These are phyloP conservation scores for Orchesella flavescens DNA, from an alignment of 2,888 invertebrate genomes.

Conservation along the genomic window DNA sequence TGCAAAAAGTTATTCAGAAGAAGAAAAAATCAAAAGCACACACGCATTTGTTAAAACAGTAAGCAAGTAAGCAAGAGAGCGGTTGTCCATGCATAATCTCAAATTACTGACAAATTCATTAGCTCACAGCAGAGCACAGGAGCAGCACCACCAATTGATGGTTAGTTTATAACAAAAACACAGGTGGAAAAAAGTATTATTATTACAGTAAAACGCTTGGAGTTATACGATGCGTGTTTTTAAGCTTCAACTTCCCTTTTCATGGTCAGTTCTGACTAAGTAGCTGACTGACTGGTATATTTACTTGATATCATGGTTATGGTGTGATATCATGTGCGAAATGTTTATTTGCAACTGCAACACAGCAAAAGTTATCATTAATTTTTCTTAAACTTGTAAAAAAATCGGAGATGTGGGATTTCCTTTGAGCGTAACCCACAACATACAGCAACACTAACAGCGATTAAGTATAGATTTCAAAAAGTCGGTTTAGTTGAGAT, in stretches of 20 bases:
- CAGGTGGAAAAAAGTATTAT: no score
- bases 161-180: no score
- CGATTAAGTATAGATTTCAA: no score
- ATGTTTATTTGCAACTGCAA: background rate
- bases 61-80: slow-evolving; percentile 6
- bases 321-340: background rate
- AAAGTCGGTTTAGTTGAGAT: no score
- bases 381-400: background rate
- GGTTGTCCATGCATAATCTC: slow-evolving; percentile 29
- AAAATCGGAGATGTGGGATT: no score
- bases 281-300: no score
- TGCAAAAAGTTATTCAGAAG: no score
- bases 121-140: background rate
- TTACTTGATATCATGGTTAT: no score
- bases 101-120: slow-evolving; percentile 6
- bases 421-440: slow-evolving; percentile 36
- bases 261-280: slow-evolving; percentile 4
- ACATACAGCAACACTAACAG: slow-evolving; percentile 12
- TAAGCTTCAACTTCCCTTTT: slow-evolving; percentile 16
- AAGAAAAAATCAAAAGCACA: background rate
- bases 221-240: background rate
- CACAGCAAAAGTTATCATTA: background rate
- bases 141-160: no score
- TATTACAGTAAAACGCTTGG: no score
- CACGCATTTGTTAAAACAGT: slow-evolving; percentile 1